Percentiles rank a stretch among this genome's conserved stretches.
These are phyloP conservation scores for Phyllostomus discolor DNA, from an alignment of 2,113 vertebrate genomes.

Conservation along the genomic window DNA sequence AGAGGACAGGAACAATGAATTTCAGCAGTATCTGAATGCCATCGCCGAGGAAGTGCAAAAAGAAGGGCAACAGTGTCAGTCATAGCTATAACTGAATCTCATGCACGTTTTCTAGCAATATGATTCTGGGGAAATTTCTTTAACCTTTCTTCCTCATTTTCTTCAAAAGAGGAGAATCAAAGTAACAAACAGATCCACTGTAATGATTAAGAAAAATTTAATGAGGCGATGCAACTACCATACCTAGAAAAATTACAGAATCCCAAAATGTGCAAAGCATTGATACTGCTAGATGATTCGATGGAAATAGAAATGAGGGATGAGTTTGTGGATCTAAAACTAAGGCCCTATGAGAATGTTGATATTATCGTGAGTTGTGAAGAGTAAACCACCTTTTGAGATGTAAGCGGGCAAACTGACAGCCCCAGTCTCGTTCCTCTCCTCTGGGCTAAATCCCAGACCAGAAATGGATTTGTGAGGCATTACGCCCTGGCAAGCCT, in stretches of 20 bases:
- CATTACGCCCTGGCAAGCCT: background rate
- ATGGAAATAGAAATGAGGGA: background rate
- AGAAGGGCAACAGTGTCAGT: background rate
- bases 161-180: background rate
- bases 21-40: background rate
- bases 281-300: background rate
- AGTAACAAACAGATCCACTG: background rate
- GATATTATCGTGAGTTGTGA: background rate
- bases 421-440: background rate
- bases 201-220: background rate
- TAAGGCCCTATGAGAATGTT: background rate
- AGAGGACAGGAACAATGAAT: background rate
- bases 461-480: background rate
- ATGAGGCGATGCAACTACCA: background rate
- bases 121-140: background rate
- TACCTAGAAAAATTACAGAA: background rate
- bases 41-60: background rate
- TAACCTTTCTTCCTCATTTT: background rate
- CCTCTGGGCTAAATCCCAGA: background rate
- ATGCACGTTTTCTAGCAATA: background rate
- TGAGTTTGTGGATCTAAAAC: background rate
- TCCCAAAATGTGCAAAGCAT: background rate
- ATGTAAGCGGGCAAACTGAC: background rate
- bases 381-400: background rate
- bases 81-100: background rate